Evolutionary conservation across 2,888 invertebrate species (phyloP), one percentile per base, ranked within the genome.

Genomic region (Rhimphoctona megacephalus): DNA sequence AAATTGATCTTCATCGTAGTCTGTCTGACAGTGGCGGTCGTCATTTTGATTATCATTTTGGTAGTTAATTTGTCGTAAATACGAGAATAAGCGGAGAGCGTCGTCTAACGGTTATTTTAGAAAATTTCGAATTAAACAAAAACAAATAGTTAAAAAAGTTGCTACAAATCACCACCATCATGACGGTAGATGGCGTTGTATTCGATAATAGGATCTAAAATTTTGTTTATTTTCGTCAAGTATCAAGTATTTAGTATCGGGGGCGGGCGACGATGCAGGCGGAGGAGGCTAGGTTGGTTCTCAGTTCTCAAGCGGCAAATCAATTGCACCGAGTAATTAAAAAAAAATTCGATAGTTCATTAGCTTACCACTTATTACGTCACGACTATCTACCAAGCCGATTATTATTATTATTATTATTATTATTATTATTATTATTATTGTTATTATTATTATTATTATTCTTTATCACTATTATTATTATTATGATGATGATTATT

Each of bases 1-100:
- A 97, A 97, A 97, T 97, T 97, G 96, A 97, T 97, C 96, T 96
- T 97, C 96, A 97, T 97, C 96, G 96, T 97, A 95, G 96, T 97
- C 96, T 97, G 97, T 96, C 96, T 97, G 95, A 95, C 96, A 94
- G 95, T 97, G 95, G 96, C 96, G 95, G 95, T 96, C 96, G 95
- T 96, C 95, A 96, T 97, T 95, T 96, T 97, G 95, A 96, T 96
- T 95, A 96, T 97, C 95, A 95, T 97, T 95, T 96, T 97, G 92
- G 93, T 94, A 89, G 90, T 93, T 90, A 91, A 87, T 73, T 90
- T 94, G 85, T 88, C 66, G 43, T 94, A 91, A 93, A 90, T 54
- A 70, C 79, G 80, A 83, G 82, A 90, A 33, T 85, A 89, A 82
- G 81, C 74, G 39, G 81, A 57, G 81, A 85, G 46, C 54, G 69